Conservation (phyloP, 2,797 vertebrate species). For the Gadopsis bispinosus region DNA sequence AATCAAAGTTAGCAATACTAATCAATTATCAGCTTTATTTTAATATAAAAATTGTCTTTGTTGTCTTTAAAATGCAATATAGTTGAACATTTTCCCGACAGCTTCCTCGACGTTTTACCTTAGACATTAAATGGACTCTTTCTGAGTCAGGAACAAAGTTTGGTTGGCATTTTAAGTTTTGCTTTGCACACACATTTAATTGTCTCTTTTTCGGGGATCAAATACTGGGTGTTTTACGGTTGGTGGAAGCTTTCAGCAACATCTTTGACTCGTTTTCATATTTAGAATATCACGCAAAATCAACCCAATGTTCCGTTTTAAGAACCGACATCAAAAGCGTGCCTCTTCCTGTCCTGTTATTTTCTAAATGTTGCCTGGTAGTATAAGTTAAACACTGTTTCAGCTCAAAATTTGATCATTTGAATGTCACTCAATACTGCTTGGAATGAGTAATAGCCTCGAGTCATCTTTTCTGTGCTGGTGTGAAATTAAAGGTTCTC, state of each 20-base stretch:
- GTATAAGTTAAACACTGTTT: conserved; percentile 1
- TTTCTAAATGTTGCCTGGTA: neutral
- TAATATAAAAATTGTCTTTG: neutral
- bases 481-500: conserved; percentile 39
- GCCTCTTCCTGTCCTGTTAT: neutral
- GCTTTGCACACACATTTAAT: neutral
- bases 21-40: neutral
- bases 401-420: neutral
- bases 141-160: conserved; percentile 16
- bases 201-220: neutral
- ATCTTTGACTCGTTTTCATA: conserved; percentile 9
- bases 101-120: conserved; percentile 15
- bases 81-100: conserved; percentile 3
- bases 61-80: neutral
- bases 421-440: conserved; percentile 19
- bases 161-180: neutral
- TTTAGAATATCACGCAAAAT: neutral
- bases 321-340: neutral
- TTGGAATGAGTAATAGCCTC: conserved; percentile 8
- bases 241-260: neutral
- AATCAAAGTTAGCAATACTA: neutral
- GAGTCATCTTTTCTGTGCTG: conserved; percentile 1
- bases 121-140: conserved; percentile 27
- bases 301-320: neutral
- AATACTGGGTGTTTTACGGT: neutral